Conservation (phyloP, 2,888 invertebrate species). For the Aporophyla lueneburgensis region DNA sequence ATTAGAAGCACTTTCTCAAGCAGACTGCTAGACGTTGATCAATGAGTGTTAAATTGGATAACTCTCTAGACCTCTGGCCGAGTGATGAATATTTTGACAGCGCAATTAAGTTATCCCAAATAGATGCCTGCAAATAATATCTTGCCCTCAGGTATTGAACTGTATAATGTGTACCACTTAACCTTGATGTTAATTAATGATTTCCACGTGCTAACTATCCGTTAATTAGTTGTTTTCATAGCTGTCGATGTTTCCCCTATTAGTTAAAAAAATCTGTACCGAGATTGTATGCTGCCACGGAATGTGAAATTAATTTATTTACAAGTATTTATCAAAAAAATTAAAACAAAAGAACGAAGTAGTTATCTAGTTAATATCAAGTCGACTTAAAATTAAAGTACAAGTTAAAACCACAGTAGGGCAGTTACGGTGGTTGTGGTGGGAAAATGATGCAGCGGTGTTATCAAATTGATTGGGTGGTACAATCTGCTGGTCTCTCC, state of each 20-base stretch:
- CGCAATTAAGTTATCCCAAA: slow-evolving; percentile 76
- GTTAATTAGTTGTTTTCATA: slow-evolving; percentile 6
- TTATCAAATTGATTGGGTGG: slow-evolving; percentile 75
- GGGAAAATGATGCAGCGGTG: slow-evolving; percentile 49
- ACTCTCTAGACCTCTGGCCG: slow-evolving; percentile 69
- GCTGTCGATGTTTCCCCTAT: background rate
- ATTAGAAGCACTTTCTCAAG: slow-evolving; percentile 77
- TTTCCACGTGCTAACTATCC: slow-evolving; percentile 15
- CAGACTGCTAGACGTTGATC: slow-evolving; percentile 72
- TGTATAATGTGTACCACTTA: slow-evolving; percentile 20
- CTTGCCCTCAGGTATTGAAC: slow-evolving; percentile 61
- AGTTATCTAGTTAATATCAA: background rate
- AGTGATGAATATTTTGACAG: slow-evolving; percentile 83
- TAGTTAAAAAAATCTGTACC: background rate
- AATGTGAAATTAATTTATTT: background rate
- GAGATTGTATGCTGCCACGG: background rate
- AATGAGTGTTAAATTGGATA: slow-evolving; percentile 79
- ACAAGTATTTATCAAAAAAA: background rate
- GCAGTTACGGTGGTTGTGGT: slow-evolving; percentile 45
- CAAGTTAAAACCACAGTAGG: slow-evolving; percentile 34
- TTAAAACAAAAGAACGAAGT: background rate
- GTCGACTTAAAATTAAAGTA: slow-evolving; percentile 21
- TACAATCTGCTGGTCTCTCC: slow-evolving; percentile 13
- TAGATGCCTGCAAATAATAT: slow-evolving; percentile 68
- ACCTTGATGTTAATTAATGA: slow-evolving; percentile 56